phyloP scores from a whole-genome alignment of 2,888 invertebrate genomes.

The Mongoloraphidia duomilia region DNA sequence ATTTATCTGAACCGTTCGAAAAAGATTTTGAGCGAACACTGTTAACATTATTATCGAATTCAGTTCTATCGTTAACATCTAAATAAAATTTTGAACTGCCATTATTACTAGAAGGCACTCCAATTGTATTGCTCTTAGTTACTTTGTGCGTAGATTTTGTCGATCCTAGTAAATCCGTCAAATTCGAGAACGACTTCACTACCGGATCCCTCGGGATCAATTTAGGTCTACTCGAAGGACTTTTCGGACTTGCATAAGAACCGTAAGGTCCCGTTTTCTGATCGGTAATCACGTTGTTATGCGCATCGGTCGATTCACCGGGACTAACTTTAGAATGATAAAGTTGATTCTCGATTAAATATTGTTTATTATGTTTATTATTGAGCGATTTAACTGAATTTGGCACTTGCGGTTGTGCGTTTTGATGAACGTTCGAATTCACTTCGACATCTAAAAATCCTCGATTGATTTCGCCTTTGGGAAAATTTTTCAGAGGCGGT shows the following conservation, averaged over 20 bases:
- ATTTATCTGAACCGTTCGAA: constrained; percentile 14
- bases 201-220: not conserved
- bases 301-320: not conserved
- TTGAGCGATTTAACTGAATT: no score
- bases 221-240: not conserved
- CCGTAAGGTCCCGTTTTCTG: not conserved
- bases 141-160: not conserved
- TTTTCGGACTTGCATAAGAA: not conserved
- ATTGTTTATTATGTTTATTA: not conserved
- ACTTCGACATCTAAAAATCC: not conserved
- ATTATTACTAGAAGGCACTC: not conserved
- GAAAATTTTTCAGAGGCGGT: not conserved
- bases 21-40: no score
- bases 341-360: constrained; percentile 3
- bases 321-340: not conserved
- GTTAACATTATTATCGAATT: no score
- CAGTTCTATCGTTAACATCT: no score
- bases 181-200: not conserved
- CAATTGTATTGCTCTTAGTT: not conserved
- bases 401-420: not conserved
- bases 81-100: no score
- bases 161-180: not conserved
- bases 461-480: not conserved
- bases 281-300: not conserved
- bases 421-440: not conserved